These are phyloP conservation scores for Caenorhabditis plicata DNA, from an alignment of 2,888 invertebrate species.

Conservation along the genomic window DNA sequence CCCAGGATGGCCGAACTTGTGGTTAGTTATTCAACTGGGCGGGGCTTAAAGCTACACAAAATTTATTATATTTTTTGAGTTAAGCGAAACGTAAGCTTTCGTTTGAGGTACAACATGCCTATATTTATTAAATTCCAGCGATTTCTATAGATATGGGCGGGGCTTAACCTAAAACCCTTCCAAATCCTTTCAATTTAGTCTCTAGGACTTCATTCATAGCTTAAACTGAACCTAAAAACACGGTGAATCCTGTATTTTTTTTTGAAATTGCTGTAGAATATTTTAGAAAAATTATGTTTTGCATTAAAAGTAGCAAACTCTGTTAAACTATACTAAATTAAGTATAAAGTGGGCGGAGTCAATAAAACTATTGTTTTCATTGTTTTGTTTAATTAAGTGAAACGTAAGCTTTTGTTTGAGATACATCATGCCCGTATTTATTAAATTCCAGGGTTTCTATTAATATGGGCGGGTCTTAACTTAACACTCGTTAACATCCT, in stretches of 20 bases:
- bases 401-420: neutral
- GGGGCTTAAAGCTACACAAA: neutral
- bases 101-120: neutral
- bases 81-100: neutral
- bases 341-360: too few species aligned
- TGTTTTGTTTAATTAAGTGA: neutral
- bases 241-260: too few species aligned
- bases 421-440: neutral
- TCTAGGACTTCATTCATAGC: too few species aligned
- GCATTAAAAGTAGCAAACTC: too few species aligned
- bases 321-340: too few species aligned
- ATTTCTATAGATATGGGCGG: neutral
- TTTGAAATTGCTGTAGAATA: too few species aligned
- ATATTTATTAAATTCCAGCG: neutral
- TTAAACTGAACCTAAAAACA: too few species aligned
- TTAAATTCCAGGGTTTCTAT: neutral
- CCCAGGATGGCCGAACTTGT: conserved; percentile 79
- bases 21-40: conserved; percentile 71
- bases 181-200: too few species aligned
- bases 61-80: neutral
- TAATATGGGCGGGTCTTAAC: neutral
- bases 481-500: too few species aligned
- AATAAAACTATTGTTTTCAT: too few species aligned
- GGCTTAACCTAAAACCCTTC: too few species aligned
- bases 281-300: too few species aligned